A percentile compares a stretch with the other conserved stretches of the same genome.
phyloP scores from a whole-genome alignment of 1,140 invertebrate genomes.

The Macrostomum lignano region DNA sequence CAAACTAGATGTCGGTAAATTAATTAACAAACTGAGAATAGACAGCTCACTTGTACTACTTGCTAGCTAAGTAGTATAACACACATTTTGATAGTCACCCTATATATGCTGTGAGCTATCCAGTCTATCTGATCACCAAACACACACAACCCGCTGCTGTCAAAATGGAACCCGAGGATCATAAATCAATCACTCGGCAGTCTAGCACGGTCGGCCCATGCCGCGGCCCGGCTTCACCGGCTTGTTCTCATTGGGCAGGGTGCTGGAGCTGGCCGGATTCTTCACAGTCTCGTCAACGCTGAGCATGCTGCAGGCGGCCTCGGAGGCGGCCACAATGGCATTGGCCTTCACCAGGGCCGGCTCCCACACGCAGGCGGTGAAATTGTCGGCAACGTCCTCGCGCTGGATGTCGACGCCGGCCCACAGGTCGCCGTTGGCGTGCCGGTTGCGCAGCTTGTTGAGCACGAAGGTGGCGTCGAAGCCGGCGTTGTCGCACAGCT shows the following conservation, averaged over 20 bases:
- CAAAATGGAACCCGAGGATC: too few species aligned
- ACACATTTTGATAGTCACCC: too few species aligned
- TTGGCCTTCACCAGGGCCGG: slow-evolving; percentile 85
- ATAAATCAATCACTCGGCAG: too few species aligned
- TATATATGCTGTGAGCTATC: too few species aligned
- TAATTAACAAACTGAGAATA: too few species aligned
- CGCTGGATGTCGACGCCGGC: slow-evolving; percentile 73
- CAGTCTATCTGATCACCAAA: too few species aligned
- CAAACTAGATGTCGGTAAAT: too few species aligned
- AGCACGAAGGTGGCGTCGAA: slow-evolving; percentile 91
- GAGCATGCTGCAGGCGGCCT: slow-evolving; percentile 73
- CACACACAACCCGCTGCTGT: too few species aligned
- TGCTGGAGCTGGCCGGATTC: slow-evolving; percentile 37
- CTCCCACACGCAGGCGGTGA: slow-evolving; percentile 77
- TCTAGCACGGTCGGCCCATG: too few species aligned
- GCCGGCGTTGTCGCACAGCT: slow-evolving; percentile 91
- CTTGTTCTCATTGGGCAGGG: slow-evolving; percentile 4
- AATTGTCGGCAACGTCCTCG: slow-evolving; percentile 80
- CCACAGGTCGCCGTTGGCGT: slow-evolving; percentile 68
- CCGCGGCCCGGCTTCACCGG: slow-evolving; percentile 1
- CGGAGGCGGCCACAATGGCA: slow-evolving; percentile 69
- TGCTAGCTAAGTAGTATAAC: too few species aligned
- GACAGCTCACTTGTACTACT: too few species aligned
- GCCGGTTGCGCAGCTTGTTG: slow-evolving; percentile 78
- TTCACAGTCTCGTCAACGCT: slow-evolving; percentile 95